These are phyloP conservation scores for Proctacanthus coquilletti DNA, from an alignment of 1,140 invertebrate species.

Conservation along the genomic window DNA sequence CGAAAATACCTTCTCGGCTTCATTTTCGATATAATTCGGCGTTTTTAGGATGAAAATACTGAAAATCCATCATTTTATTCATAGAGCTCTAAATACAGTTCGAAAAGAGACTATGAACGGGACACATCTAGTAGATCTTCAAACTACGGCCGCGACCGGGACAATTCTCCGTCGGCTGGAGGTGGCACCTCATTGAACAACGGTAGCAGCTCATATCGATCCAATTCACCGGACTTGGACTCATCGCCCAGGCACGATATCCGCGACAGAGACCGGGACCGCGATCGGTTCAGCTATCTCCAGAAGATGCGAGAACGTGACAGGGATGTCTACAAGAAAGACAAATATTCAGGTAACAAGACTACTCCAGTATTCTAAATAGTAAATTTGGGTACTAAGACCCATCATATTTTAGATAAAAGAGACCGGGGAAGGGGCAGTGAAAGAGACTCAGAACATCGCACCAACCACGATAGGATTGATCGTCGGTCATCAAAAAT, in stretches of 20 bases:
- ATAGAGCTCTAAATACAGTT: slow-evolving; percentile 61
- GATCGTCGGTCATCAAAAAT: slow-evolving; percentile 22
- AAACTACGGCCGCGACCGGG: slow-evolving; percentile 23
- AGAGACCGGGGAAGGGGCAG: slow-evolving; percentile 43
- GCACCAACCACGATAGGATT: slow-evolving; percentile 69
- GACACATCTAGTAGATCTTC: slow-evolving; percentile 21
- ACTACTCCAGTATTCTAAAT: not conserved
- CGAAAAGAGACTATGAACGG: slow-evolving; percentile 32
- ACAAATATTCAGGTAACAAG: slow-evolving; percentile 61
- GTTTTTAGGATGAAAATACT: too few relatives aligned
- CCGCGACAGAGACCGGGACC: slow-evolving; percentile 32
- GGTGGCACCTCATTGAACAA: slow-evolving; percentile 57
- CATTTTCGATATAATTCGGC: too few relatives aligned
- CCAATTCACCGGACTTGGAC: slow-evolving; percentile 51
- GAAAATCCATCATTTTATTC: too few relatives aligned
- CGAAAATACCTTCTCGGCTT: too few relatives aligned
- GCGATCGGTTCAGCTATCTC: slow-evolving; percentile 43
- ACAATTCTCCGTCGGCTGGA: slow-evolving; percentile 42
- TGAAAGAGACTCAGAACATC: slow-evolving; percentile 60
- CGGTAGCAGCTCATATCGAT: slow-evolving; percentile 51
- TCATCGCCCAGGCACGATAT: slow-evolving; percentile 35
- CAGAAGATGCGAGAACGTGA: slow-evolving; percentile 71
- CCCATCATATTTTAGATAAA: slow-evolving; percentile 42
- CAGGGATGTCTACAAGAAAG: slow-evolving; percentile 80
- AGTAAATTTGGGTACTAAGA: not conserved